These are phyloP conservation scores for Trichosurus vulpecula DNA, from an alignment of 2,797 vertebrate genomes.

Conservation along the genomic window DNA sequence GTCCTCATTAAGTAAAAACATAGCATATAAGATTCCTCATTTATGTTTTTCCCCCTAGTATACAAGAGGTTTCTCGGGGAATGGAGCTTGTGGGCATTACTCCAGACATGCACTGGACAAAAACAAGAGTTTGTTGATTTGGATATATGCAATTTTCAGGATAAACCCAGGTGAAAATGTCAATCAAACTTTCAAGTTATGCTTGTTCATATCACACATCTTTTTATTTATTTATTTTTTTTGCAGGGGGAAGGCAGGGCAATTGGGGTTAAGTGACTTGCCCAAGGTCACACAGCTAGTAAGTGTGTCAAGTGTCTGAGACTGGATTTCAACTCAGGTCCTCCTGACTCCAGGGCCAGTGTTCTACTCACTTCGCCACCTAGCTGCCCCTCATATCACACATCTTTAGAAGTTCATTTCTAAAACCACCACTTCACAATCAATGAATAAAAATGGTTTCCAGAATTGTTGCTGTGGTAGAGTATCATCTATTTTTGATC, in stretches of 20 bases:
- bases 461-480: not conserved
- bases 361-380: no score
- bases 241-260: no score
- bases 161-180: not conserved
- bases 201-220: no score
- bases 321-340: no score
- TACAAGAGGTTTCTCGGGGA: not conserved
- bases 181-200: constrained; percentile 1
- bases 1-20: constrained; percentile 3
- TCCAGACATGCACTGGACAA: not conserved
- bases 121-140: constrained; percentile 7
- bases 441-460: not conserved
- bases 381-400: no score
- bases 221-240: no score
- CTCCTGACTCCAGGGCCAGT: no score
- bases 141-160: not conserved
- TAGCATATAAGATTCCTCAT: not conserved
- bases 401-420: not conserved
- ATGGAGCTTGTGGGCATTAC: not conserved
- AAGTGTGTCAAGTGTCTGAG: no score
- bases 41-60: not conserved
- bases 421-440: not conserved
- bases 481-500: not conserved
- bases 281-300: no score
- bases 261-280: no score